Conservation (phyloP, 2,797 vertebrate species). For the Notolepis coatsorum region DNA sequence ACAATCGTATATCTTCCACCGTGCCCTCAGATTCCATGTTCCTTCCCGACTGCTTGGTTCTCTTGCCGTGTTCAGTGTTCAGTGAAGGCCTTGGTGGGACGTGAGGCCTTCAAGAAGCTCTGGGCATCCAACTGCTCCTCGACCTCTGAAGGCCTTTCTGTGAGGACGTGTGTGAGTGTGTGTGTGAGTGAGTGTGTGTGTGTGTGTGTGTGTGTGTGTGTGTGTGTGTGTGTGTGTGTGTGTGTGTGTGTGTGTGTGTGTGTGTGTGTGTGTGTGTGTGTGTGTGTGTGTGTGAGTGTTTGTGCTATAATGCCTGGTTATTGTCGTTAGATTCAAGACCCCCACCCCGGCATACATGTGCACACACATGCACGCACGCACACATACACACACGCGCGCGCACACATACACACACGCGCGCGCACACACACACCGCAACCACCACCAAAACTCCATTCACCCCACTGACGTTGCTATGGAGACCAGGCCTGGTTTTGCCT, state of each 20-base stretch:
- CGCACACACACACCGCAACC: conserved; percentile 25
- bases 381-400: conserved; percentile 11
- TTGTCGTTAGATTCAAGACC: not conserved
- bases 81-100: too few relatives aligned
- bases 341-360: not conserved
- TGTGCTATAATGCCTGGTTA: not conserved
- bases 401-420: conserved; percentile 7
- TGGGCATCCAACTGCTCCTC: too few relatives aligned
- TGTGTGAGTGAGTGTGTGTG: not conserved
- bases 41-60: too few relatives aligned
- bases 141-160: too few relatives aligned
- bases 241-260: not conserved
- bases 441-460: conserved; percentile 67
- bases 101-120: too few relatives aligned
- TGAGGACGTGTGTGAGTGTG: conserved; percentile 14
- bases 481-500: conserved; percentile 76
- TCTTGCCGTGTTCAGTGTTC: too few relatives aligned
- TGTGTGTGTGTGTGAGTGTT: conserved; percentile 11
- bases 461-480: conserved; percentile 76
- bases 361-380: not conserved
- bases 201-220: not conserved
- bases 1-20: too few relatives aligned
- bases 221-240: not conserved
- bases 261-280: conserved; percentile 1
- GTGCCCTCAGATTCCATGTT: too few relatives aligned